Conservation (phyloP, 2,888 invertebrate species). For the Andricus quercusramuli region DNA sequence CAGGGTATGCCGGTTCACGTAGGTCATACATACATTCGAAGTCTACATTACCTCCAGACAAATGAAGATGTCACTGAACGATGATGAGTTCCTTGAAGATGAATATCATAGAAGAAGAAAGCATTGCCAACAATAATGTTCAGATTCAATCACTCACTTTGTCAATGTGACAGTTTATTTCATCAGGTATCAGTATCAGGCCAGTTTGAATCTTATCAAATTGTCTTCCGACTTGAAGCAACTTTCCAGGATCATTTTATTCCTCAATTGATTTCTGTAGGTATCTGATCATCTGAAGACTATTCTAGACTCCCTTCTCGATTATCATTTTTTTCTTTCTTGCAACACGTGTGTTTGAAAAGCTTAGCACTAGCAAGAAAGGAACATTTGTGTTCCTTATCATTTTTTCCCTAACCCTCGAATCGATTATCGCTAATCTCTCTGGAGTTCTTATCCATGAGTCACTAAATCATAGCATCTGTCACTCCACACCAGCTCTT, state of each 20-base stretch:
- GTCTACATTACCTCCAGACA: conserved; percentile 25
- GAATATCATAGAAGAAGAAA: neutral
- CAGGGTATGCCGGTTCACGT: conserved; percentile 51
- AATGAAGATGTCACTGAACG: conserved; percentile 29
- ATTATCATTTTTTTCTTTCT: neutral
- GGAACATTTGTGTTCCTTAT: conserved; percentile 39
- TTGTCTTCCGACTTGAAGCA: too few relatives aligned
- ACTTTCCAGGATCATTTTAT: too few relatives aligned
- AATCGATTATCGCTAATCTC: conserved; percentile 60
- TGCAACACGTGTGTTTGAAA: neutral
- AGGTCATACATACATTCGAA: conserved; percentile 39
- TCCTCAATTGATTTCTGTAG: too few relatives aligned
- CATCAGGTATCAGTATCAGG: too few relatives aligned
- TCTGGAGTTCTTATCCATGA: conserved; percentile 57
- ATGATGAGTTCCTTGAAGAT: conserved; percentile 11
- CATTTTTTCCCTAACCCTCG: conserved; percentile 48
- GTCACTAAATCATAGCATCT: conserved; percentile 59
- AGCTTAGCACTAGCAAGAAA: neutral
- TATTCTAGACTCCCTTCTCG: too few relatives aligned
- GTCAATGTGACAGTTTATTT: too few relatives aligned
- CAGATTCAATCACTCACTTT: too few relatives aligned
- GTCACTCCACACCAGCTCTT: conserved; percentile 54
- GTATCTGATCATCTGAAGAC: too few relatives aligned
- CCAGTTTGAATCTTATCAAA: too few relatives aligned
- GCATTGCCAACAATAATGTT: too few relatives aligned